phyloP scores from a whole-genome alignment of 2,113 vertebrate genomes.

The Monarcha castaneiventris region DNA sequence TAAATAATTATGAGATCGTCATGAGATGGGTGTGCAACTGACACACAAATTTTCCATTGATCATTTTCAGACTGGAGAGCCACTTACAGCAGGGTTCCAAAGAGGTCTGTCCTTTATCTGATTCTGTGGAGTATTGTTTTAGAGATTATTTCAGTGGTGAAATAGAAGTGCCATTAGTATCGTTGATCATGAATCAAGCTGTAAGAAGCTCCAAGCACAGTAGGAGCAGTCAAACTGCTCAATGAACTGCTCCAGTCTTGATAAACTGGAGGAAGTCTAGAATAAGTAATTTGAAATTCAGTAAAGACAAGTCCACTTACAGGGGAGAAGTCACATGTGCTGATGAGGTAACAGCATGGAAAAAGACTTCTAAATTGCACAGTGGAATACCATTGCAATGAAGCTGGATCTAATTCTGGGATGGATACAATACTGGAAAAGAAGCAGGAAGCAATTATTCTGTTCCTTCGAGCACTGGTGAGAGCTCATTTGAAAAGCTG shows the following conservation, averaged over 20 bases:
- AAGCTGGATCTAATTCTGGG: neutral
- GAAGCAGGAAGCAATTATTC: constrained; percentile 2
- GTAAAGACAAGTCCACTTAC: neutral
- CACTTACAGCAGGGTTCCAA: neutral
- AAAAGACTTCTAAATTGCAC: neutral
- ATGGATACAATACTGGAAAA: neutral
- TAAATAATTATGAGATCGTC: neutral
- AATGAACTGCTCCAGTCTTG: neutral
- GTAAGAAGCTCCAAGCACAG: neutral
- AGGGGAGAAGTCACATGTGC: neutral
- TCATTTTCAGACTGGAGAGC: neutral
- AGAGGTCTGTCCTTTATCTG: neutral
- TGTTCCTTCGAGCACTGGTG: neutral
- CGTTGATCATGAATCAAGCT: neutral
- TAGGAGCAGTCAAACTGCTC: neutral
- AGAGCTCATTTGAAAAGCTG: constrained; percentile 11
- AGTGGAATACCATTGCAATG: neutral
- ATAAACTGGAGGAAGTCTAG: neutral
- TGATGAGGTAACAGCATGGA: neutral
- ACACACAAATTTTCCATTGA: neutral
- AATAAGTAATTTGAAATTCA: neutral
- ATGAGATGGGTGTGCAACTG: neutral
- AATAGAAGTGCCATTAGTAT: neutral
- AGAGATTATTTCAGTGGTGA: neutral
- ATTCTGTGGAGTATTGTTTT: neutral